Evolutionary conservation across 2,113 vertebrate species (phyloP), one percentile per base, ranked within the genome.

Genomic region (Seriola rivoliana): DNA sequence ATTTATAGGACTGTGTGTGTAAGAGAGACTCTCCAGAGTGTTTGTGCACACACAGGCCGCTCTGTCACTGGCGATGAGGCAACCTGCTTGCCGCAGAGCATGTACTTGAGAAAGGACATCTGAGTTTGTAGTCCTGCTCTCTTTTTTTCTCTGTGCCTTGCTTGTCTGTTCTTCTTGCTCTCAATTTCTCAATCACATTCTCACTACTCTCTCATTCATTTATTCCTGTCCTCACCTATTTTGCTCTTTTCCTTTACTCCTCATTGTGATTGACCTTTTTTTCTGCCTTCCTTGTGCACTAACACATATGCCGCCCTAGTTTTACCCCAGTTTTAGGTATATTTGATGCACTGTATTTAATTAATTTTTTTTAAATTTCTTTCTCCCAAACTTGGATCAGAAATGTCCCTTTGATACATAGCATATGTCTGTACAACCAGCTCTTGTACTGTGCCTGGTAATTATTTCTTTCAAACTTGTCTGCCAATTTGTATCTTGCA

Each of bases 91-190:
- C 85, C 55, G 84, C 92, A 92, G 88, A 88, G 88, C 17, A 46
- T 90, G 92, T 90, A 80, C 93, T 93, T 93, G 90, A 91, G 88
- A 84, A 91, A 94, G 92, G 91, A 91, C 92, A 89, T 88, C 86
- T 82, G 88, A 89, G 86, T 90, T 91, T 91, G 79, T 92, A 91
- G 46, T 79, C 62, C 74, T 50, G 5, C 46, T 83, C 82, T 55
- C 62, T 64, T 46, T 52, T 17, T 80, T 54, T 42, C 75, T 78
- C 34, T 73, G 42, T 32, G n/a, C 59, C 59, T 64, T 12, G 11
- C 60, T 29, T 80, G 64, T 65, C 83, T 63, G 46, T 46, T 76
- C 62, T 42, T 34, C 54, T 71, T 66, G 62, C 59, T 66, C 46
- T 77, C 70, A 60, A 87, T 81, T 82, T n/a, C n/a, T n/a, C n/a